Percentiles rank a stretch among this genome's conserved stretches.
Conservation (phyloP, 2,797 vertebrate species). For the Acropternis orthonyx region DNA sequence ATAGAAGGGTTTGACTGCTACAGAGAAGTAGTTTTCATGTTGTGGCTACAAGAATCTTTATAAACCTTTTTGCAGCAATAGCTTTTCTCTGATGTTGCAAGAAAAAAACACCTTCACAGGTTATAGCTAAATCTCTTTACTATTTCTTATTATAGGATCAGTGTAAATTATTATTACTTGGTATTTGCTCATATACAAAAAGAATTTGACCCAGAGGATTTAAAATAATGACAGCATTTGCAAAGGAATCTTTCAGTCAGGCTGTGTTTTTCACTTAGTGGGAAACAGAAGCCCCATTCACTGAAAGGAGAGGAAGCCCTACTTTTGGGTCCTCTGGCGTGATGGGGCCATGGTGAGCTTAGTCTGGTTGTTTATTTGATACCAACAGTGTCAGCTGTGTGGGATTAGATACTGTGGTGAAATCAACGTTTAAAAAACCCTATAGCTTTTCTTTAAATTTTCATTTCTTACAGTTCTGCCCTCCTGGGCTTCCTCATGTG, state of each 20-base stretch:
- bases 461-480: neutral
- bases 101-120: neutral
- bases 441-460: neutral
- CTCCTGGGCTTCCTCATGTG: neutral
- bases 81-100: neutral
- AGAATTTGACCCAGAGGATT: neutral
- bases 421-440: neutral
- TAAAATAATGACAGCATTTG: conserved; percentile 20
- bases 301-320: neutral
- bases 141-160: neutral
- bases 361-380: neutral
- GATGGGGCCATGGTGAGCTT: neutral
- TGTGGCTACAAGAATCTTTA: neutral
- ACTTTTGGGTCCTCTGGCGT: neutral
- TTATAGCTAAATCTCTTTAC: neutral
- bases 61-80: conserved; percentile 11
- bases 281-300: neutral
- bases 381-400: neutral
- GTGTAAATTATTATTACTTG: neutral
- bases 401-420: neutral
- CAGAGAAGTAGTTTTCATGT: neutral
- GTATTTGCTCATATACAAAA: neutral
- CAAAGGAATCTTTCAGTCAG: neutral
- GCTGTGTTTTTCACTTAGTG: neutral
- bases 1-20: neutral